These are phyloP conservation scores for Nerophis ophidion DNA, from an alignment of 2,113 vertebrate species.

Conservation along the genomic window DNA sequence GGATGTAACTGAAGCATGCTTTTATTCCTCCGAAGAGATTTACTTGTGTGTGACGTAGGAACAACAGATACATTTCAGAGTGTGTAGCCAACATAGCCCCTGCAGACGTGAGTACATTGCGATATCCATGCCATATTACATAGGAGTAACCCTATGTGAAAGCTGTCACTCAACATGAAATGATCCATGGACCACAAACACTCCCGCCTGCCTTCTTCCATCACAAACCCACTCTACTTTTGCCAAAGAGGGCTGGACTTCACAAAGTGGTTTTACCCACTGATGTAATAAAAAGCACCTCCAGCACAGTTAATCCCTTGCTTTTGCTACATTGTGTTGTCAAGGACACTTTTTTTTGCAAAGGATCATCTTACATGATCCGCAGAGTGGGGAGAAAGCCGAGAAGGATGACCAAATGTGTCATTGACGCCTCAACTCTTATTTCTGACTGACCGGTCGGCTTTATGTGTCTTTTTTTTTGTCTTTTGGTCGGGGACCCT, in stretches of 20 bases:
- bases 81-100: not conserved
- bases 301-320: conserved; percentile 4
- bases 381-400: not conserved
- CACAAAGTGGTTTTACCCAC: conserved; percentile 5
- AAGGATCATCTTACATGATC: conserved; percentile 19
- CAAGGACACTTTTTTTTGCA: not conserved
- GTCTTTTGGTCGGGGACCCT: too few relatives aligned
- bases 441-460: not conserved
- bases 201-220: conserved; percentile 18
- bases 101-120: not conserved
- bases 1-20: conserved; percentile 5
- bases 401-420: not conserved
- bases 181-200: conserved; percentile 15
- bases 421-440: not conserved
- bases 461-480: not conserved
- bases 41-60: not conserved
- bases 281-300: conserved; percentile 13
- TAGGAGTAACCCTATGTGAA: conserved; percentile 3
- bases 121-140: not conserved
- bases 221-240: conserved; percentile 29
- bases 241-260: not conserved
- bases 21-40: conserved; percentile 8
- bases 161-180: conserved; percentile 4
- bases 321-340: not conserved
- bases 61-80: not conserved